Conservation (phyloP, 2,797 vertebrate species). For the Danio kyathit region DNA sequence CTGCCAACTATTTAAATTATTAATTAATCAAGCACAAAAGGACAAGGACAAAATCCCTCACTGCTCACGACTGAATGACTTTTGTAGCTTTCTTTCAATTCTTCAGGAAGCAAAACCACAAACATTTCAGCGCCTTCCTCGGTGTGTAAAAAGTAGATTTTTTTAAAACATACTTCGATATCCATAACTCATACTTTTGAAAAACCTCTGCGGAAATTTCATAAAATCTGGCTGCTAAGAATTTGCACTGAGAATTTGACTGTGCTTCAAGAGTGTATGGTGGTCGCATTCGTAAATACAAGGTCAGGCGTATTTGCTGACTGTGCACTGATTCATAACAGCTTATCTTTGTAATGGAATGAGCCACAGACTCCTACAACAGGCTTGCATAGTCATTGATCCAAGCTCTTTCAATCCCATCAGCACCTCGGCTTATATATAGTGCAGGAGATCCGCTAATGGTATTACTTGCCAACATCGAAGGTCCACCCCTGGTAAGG, state of each 20-base stretch:
- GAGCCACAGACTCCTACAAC: neutral
- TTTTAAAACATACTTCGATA: too few species aligned
- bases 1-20: too few species aligned
- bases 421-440: constrained; percentile 50
- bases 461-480: constrained; percentile 47
- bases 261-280: neutral
- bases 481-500: constrained; percentile 14
- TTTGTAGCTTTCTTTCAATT: too few species aligned
- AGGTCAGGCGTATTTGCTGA: constrained; percentile 20
- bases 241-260: neutral
- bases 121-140: too few species aligned
- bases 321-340: constrained; percentile 30
- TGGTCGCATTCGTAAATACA: neutral
- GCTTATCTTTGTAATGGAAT: constrained; percentile 36
- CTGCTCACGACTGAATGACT: too few species aligned
- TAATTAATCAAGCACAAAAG: too few species aligned
- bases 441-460: constrained; percentile 59
- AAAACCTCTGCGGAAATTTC: neutral
- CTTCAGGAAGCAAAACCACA: too few species aligned
- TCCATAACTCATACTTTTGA: too few species aligned
- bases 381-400: constrained; percentile 41
- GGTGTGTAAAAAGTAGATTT: too few species aligned
- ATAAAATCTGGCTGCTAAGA: neutral
- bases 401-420: constrained; percentile 53
- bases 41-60: too few species aligned